Conservation (phyloP, 2,113 vertebrate species). For the Nematolebias whitei region DNA sequence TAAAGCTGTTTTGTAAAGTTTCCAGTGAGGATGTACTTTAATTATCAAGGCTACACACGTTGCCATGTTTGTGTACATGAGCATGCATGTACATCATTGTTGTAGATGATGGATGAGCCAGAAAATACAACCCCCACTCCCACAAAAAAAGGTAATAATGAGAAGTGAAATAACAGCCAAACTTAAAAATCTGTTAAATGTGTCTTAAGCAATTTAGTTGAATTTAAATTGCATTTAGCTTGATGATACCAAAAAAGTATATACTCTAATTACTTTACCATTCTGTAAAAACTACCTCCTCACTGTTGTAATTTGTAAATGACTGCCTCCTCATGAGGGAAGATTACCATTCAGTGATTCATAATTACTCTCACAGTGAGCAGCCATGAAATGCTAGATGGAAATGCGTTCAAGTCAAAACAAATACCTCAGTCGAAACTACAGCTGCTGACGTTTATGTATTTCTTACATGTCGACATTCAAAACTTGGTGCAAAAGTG, state of each 20-base stretch:
- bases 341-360: slow-evolving; percentile 61
- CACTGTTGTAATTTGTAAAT: slow-evolving; percentile 37
- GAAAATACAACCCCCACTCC: too few species aligned
- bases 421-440: slow-evolving; percentile 50
- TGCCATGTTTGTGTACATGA: too few species aligned
- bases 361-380: slow-evolving; percentile 71
- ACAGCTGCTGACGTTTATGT: slow-evolving; percentile 31
- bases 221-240: slow-evolving; percentile 6
- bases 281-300: slow-evolving; percentile 27
- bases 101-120: too few species aligned
- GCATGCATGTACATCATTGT: too few species aligned
- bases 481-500: background rate
- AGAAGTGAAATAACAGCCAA: too few species aligned
- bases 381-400: slow-evolving; percentile 58
- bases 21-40: too few species aligned
- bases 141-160: too few species aligned
- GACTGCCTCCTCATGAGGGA: slow-evolving; percentile 34
- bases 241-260: background rate
- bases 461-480: slow-evolving; percentile 34
- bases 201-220: background rate
- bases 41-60: too few species aligned
- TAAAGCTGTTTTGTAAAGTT: too few species aligned
- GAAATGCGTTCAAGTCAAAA: slow-evolving; percentile 63
- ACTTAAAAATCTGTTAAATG: too few species aligned
- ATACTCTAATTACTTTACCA: slow-evolving; percentile 1